Percentiles rank a stretch among this genome's conserved stretches.
phyloP scores from a whole-genome alignment of 2,888 invertebrate genomes.

The Hyalella azteca region DNA sequence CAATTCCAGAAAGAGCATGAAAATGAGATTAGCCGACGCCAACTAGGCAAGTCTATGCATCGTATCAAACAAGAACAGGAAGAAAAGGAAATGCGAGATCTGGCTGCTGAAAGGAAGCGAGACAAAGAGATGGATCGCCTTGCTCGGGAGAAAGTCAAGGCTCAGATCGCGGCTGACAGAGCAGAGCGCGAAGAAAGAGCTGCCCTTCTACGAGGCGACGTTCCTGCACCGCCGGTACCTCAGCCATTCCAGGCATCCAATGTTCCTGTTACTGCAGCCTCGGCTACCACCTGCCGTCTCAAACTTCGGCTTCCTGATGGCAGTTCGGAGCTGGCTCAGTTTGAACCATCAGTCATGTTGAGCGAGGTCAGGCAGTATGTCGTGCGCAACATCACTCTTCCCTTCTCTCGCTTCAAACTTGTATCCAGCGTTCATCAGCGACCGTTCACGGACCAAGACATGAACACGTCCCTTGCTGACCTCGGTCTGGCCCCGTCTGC shows the following conservation, averaged over 20 bases:
- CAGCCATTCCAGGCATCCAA: background rate
- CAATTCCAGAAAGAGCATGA: constrained; percentile 57
- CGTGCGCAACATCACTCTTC: constrained; percentile 66
- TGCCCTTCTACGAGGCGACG: constrained; percentile 46
- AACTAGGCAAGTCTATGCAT: constrained; percentile 75
- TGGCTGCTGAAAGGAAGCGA: constrained; percentile 75
- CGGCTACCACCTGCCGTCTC: constrained; percentile 66
- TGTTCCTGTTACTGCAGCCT: background rate
- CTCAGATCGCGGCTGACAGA: constrained; percentile 55
- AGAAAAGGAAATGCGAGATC: constrained; percentile 75
- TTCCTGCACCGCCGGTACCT: background rate
- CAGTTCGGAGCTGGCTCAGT: constrained; percentile 74
- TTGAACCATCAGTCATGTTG: constrained; percentile 73
- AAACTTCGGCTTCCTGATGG: constrained; percentile 89
- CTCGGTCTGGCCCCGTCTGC: constrained; percentile 56
- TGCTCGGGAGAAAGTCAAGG: constrained; percentile 76
- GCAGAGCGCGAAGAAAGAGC: constrained; percentile 47
- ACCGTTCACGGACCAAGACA: constrained; percentile 49
- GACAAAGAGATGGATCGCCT: constrained; percentile 78
- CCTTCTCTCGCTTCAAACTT: constrained; percentile 56
- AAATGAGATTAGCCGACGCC: constrained; percentile 75
- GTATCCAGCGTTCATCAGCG: constrained; percentile 50
- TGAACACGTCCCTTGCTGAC: constrained; percentile 42
- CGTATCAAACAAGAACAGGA: constrained; percentile 76
- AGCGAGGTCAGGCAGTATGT: constrained; percentile 68